These are phyloP conservation scores for Mormyrus hasselquistii DNA, from an alignment of 2,797 vertebrate species.

Conservation along the genomic window DNA sequence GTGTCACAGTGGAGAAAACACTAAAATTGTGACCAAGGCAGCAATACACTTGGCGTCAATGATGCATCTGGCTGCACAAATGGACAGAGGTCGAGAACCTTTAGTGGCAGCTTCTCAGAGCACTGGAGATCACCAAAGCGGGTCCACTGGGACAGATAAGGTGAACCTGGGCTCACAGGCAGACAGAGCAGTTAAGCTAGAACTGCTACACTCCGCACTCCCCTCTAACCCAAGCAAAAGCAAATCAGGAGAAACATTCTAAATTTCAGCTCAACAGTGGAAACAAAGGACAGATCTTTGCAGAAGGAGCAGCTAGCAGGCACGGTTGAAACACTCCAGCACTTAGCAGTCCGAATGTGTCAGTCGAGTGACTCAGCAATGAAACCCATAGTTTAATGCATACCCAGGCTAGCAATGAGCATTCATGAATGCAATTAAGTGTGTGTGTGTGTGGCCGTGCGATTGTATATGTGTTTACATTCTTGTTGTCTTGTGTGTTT, in stretches of 20 bases:
- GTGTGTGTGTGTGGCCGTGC: background rate
- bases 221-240: background rate
- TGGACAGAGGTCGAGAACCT: background rate
- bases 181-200: background rate
- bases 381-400: background rate
- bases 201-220: background rate
- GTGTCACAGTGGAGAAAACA: background rate
- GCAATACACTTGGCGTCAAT: background rate
- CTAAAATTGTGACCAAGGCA: background rate
- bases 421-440: background rate
- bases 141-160: background rate
- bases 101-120: background rate
- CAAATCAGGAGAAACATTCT: background rate
- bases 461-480: background rate
- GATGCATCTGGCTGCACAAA: background rate
- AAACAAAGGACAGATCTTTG: background rate
- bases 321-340: background rate
- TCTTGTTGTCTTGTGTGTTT: background rate
- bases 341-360: background rate
- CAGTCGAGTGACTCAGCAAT: background rate
- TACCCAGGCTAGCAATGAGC: background rate
- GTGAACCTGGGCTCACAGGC: background rate
- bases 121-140: background rate
- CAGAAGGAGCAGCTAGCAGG: background rate
- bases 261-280: background rate